Evolutionary conservation across 2,888 invertebrate species (phyloP).

Genomic region (Tinea semifulvella): DNA sequence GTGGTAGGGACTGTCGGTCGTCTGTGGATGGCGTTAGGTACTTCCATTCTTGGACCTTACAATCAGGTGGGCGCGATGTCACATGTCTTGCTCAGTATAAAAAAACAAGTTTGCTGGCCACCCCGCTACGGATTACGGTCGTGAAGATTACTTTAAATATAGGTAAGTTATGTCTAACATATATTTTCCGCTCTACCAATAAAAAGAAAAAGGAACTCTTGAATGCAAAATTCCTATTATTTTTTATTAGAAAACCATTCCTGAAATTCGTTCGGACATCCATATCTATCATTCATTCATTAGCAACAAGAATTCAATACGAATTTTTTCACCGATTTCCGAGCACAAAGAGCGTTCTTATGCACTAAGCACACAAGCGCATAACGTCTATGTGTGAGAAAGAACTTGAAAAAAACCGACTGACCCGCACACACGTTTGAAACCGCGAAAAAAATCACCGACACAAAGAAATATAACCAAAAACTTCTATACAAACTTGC

Average conservation of each 20-base stretch:
- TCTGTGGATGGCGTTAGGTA: too few species aligned
- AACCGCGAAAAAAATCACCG: slow-evolving; percentile 61
- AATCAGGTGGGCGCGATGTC: too few species aligned
- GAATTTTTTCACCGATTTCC: slow-evolving; percentile 63
- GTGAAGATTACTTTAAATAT: too few species aligned
- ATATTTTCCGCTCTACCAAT: too few species aligned
- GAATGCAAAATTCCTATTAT: background rate
- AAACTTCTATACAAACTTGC: slow-evolving; percentile 61
- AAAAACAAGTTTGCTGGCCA: too few species aligned
- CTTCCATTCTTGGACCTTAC: too few species aligned
- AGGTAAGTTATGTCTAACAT: too few species aligned
- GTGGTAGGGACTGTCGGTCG: too few species aligned
- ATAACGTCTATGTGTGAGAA: slow-evolving; percentile 32
- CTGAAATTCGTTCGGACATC: slow-evolving; percentile 22
- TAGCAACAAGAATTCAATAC: slow-evolving; percentile 66
- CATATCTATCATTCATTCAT: slow-evolving; percentile 60
- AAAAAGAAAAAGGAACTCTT: background rate
- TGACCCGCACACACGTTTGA: slow-evolving; percentile 51
- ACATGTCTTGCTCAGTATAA: too few species aligned
- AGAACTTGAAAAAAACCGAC: slow-evolving; percentile 62
- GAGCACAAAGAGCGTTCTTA: slow-evolving; percentile 53
- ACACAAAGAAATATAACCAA: slow-evolving; percentile 64
- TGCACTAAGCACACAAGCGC: slow-evolving; percentile 38
- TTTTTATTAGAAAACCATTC: slow-evolving; percentile 4
- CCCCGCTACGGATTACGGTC: too few species aligned